A percentile compares a stretch with the other conserved stretches of the same genome.
phyloP scores from a whole-genome alignment of 2,888 invertebrate genomes.

The Neria commutata region DNA sequence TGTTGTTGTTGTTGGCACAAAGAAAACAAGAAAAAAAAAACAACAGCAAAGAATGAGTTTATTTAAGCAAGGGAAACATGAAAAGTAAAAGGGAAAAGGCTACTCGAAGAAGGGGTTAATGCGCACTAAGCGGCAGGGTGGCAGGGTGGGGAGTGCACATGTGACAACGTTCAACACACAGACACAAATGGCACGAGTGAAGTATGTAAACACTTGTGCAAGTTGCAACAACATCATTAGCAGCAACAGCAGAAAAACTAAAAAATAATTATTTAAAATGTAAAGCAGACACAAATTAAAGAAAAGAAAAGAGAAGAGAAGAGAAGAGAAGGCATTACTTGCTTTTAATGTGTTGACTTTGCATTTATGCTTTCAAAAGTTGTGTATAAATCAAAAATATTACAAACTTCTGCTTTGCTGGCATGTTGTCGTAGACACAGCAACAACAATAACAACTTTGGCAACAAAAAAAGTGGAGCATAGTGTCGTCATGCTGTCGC shows the following conservation, averaged over 20 bases:
- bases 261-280: background rate
- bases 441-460: background rate
- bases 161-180: too few species aligned
- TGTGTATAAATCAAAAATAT: background rate
- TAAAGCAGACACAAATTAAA: background rate
- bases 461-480: too few species aligned
- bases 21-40: too few species aligned
- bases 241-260: slow-evolving; percentile 1
- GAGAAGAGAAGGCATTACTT: background rate
- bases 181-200: background rate
- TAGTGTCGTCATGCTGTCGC: background rate
- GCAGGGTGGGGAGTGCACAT: too few species aligned
- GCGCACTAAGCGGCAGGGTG: too few species aligned
- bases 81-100: too few species aligned
- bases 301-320: background rate
- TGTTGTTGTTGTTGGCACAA: too few species aligned
- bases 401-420: too few species aligned
- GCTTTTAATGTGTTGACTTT: slow-evolving; percentile 19
- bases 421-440: background rate
- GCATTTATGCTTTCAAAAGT: slow-evolving; percentile 9
- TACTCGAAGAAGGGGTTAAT: too few species aligned
- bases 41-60: too few species aligned
- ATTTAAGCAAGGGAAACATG: too few species aligned
- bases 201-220: background rate
- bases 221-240: slow-evolving; percentile 8